Conservation (phyloP, 2,113 vertebrate species). For the Emydocephalus ijimae region DNA sequence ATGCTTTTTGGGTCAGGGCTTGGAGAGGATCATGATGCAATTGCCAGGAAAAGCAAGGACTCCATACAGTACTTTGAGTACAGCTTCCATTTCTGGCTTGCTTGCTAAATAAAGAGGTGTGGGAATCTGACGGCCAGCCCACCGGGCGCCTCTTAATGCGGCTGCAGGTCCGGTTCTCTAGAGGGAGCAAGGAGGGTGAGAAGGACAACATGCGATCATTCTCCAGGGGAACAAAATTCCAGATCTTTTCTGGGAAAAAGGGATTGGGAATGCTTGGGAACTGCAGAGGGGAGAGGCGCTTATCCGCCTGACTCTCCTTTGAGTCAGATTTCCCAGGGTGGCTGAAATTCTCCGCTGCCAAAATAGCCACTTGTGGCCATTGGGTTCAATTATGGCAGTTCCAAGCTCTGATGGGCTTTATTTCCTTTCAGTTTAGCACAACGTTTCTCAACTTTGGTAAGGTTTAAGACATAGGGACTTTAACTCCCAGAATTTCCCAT, state of each 20-base stretch:
- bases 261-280: neutral
- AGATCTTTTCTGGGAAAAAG: neutral
- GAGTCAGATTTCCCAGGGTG: neutral
- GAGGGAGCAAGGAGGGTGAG: neutral
- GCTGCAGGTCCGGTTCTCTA: neutral
- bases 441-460: neutral
- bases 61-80: neutral
- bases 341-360: neutral
- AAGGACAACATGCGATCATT: too few species aligned
- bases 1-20: accelerated
- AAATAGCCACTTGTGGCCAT: neutral
- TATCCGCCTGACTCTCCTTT: neutral
- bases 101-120: accelerated
- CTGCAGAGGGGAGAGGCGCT: neutral
- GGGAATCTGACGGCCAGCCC: neutral
- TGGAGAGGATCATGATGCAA: accelerated
- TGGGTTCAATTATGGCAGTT: neutral
- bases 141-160: neutral
- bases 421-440: neutral
- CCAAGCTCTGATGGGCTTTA: neutral
- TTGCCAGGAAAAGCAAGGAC: neutral
- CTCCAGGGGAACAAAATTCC: neutral
- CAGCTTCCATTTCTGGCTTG: neutral
- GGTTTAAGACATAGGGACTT: neutral
- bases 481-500: neutral